phyloP scores from a whole-genome alignment of 2,797 vertebrate species.

The Peromyscus melanophrys region DNA sequence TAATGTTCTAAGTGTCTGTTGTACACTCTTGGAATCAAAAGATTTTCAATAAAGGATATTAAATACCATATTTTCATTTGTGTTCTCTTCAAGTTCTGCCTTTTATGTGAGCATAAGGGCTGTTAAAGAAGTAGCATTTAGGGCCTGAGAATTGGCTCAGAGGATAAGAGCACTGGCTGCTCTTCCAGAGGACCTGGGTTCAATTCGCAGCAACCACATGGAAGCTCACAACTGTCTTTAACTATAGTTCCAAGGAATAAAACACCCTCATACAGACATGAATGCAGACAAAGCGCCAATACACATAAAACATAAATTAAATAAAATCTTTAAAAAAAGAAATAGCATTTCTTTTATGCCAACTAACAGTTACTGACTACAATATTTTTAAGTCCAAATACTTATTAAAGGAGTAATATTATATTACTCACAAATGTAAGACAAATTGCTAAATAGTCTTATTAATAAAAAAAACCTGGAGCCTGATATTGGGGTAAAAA shows the following conservation, averaged over 20 bases:
- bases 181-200: background rate
- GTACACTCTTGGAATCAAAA: background rate
- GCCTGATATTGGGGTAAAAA: no score
- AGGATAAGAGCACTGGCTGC: background rate
- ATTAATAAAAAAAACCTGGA: no score
- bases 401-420: constrained; percentile 64
- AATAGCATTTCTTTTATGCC: background rate
- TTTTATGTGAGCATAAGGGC: background rate
- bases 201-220: background rate
- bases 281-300: background rate
- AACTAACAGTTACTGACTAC: background rate
- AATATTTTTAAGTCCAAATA: constrained; percentile 34
- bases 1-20: background rate
- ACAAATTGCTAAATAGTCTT: no score
- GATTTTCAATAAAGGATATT: background rate
- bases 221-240: background rate
- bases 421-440: background rate
- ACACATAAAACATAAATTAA: background rate
- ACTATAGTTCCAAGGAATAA: background rate
- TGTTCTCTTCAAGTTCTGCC: background rate
- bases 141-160: background rate
- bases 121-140: background rate
- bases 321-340: background rate
- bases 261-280: no score
- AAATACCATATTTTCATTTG: background rate